These are phyloP conservation scores for Bubo scandiacus DNA, from an alignment of 2,113 vertebrate species.

Conservation along the genomic window DNA sequence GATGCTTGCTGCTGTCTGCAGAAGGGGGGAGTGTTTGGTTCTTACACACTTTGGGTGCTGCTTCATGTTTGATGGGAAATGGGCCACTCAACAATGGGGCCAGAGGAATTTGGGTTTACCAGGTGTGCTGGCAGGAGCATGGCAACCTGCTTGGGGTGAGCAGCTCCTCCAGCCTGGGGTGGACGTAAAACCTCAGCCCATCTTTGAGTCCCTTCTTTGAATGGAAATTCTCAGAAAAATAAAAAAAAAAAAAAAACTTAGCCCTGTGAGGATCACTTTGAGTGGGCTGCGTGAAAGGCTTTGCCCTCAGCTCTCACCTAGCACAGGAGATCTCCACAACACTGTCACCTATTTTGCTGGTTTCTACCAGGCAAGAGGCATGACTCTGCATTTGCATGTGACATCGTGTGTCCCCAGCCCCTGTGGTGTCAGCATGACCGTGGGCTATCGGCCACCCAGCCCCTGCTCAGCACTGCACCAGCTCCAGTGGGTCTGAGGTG, in stretches of 20 bases:
- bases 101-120: background rate
- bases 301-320: background rate
- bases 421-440: accelerated
- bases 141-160: background rate
- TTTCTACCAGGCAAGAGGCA: background rate
- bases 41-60: background rate
- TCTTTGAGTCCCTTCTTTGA: background rate
- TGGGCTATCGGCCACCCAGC: background rate
- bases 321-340: background rate
- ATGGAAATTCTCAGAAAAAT: background rate
- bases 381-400: background rate
- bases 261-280: background rate
- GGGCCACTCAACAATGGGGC: background rate
- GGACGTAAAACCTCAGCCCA: background rate
- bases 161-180: background rate
- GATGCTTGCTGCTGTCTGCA: background rate
- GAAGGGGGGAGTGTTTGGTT: background rate
- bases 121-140: background rate
- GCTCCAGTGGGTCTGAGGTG: background rate
- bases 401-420: accelerated
- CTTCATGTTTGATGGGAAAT: background rate
- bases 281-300: background rate
- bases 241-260: background rate
- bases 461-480: background rate
- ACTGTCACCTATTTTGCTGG: background rate